phyloP scores from a whole-genome alignment of 2,113 vertebrate genomes.

The Solea senegalensis region DNA sequence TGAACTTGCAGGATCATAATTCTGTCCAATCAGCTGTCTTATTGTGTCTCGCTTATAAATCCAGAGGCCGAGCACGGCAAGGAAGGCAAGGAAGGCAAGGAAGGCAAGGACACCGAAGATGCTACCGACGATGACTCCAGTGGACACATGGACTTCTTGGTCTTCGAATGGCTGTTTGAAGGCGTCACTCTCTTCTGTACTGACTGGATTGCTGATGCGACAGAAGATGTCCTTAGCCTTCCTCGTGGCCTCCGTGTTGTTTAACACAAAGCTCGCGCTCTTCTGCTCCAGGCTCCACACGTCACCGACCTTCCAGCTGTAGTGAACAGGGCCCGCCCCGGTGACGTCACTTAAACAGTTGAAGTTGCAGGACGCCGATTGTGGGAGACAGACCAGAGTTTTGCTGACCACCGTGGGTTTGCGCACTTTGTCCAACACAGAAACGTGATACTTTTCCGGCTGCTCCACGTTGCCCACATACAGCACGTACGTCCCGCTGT shows the following conservation, averaged over 20 bases:
- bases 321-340: neutral
- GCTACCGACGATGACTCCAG: no score
- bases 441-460: rapidly evolving
- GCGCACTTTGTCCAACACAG: rapidly evolving
- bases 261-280: rapidly evolving
- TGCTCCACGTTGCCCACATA: conserved; percentile 1
- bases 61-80: no score
- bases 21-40: no score
- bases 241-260: rapidly evolving
- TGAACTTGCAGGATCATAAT: no score
- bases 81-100: no score
- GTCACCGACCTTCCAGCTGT: conserved; percentile 7
- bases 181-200: neutral
- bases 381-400: rapidly evolving
- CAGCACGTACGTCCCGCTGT: neutral
- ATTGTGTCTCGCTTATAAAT: no score
- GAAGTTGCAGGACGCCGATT: rapidly evolving
- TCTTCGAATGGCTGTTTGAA: rapidly evolving
- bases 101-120: no score
- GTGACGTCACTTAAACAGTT: rapidly evolving
- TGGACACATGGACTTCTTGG: neutral
- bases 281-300: rapidly evolving
- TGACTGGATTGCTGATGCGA: conserved; percentile 8
- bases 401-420: rapidly evolving
- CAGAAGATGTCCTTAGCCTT: neutral